Conservation (phyloP, 2,888 invertebrate genomes). For the Hybos culiciformis region DNA sequence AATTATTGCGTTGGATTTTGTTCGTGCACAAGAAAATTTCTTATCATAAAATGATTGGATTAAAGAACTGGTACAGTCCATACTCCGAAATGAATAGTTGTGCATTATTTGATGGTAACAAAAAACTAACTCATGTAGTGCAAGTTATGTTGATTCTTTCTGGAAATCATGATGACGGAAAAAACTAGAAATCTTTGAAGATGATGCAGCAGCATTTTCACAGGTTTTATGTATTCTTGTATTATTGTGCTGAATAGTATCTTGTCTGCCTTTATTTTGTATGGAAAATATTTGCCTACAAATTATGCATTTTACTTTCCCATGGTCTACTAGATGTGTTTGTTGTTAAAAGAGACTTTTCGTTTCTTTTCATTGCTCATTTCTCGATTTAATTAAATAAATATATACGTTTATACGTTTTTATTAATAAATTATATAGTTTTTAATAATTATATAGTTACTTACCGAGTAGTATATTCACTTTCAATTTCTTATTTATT, state of each 20-base stretch:
- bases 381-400: no score
- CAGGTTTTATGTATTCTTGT: neutral
- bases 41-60: neutral
- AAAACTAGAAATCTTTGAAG: neutral
- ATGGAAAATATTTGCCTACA: neutral
- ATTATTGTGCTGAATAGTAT: neutral
- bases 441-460: no score
- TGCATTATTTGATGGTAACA: neutral
- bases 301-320: neutral
- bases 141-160: neutral
- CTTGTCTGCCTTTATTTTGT: neutral
- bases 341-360: no score
- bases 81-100: neutral
- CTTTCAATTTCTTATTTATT: no score
- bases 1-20: neutral
- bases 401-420: no score
- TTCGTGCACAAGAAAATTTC: neutral
- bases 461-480: no score
- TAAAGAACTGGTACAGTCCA: neutral
- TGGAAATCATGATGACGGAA: neutral
- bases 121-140: neutral
- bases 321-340: no score
- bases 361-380: no score
- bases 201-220: neutral
- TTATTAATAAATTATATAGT: no score